Evolutionary conservation across 53 echinoderm and acorn worm species (phyloP), one percentile per base, ranked within the genome.

Genomic region (Antedon mediterranea): DNA sequence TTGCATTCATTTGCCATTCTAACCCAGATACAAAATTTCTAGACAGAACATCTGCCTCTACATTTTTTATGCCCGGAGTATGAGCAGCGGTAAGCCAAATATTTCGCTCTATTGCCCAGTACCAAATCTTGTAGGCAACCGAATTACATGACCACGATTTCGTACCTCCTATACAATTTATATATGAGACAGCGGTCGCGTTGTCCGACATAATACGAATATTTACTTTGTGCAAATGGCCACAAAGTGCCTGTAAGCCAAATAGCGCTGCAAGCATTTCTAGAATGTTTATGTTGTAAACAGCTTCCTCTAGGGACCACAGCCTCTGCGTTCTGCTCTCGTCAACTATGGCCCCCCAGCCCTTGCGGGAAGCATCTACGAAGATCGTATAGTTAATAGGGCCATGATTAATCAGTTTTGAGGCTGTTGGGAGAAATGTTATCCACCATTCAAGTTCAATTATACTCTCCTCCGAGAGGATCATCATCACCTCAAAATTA

Each of bases 61-160:
- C 26, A 76, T 76, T 76, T 28, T 33, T 7, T 2, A 33, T 34
- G 1, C 76, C 76, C 15, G 76, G 76, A 0, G 29, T 32, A 33
- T 76, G 76, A 5, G 76, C 34, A 7, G 76, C 76, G 0, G 76
- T 33, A 28, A 76, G 32, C 76, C 76, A 76, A 28, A 76, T 76
- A 26, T 76, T 32, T 33, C 76, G 32, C 32, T 76, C 34, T 7
- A 5, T 33, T 33, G 33, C 32, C 76, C 76, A 76, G 3, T 27
- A n/a, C 76, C 76, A 76, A 28, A 76, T 33, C 15, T 7, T 9
- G 2, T 76, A 33, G 34, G 76, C 76, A 14, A 76, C 57, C 57
- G 5, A 9, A 29, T 73, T 29, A 32, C 74, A 73, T 13, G 11
- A 31, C 74, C 3, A 23, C 8, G 74, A 73, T 11, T 29, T 57